Percentiles rank a stretch among this genome's conserved stretches.
Conservation (phyloP, 1,140 invertebrate species). For the Arion vulgaris region DNA sequence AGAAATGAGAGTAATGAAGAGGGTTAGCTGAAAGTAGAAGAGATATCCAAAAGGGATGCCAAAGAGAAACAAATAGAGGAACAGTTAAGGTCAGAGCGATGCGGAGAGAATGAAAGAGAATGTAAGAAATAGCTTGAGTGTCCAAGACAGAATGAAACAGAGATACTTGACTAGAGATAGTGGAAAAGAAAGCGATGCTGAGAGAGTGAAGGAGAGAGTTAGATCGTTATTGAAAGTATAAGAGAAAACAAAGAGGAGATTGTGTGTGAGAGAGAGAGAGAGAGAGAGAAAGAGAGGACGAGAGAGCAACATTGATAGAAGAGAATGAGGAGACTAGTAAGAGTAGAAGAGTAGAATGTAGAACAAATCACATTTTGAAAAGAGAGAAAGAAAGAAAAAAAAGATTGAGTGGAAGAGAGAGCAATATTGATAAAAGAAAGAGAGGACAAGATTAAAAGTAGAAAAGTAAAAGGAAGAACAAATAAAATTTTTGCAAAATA, state of each 20-base stretch:
- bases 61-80: background rate
- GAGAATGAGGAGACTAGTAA: background rate
- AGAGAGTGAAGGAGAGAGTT: background rate
- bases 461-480: too few species aligned
- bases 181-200: background rate
- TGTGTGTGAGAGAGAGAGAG: background rate
- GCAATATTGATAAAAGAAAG: too few species aligned
- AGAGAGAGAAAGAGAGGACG: background rate
- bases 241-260: background rate
- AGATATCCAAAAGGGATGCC: background rate
- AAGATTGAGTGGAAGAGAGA: background rate
- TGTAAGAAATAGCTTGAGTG: background rate
- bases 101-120: background rate
- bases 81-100: too few species aligned
- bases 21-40: too few species aligned
- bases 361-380: background rate
- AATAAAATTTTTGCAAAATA: too few species aligned
- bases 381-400: background rate
- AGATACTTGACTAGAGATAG: background rate
- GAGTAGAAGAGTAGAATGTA: background rate
- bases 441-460: too few species aligned
- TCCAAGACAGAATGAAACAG: background rate
- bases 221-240: background rate
- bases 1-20: background rate
- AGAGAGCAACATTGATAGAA: background rate